These are phyloP conservation scores for Corythoichthys intestinalis DNA, from an alignment of 2,113 vertebrate genomes.

Conservation along the genomic window DNA sequence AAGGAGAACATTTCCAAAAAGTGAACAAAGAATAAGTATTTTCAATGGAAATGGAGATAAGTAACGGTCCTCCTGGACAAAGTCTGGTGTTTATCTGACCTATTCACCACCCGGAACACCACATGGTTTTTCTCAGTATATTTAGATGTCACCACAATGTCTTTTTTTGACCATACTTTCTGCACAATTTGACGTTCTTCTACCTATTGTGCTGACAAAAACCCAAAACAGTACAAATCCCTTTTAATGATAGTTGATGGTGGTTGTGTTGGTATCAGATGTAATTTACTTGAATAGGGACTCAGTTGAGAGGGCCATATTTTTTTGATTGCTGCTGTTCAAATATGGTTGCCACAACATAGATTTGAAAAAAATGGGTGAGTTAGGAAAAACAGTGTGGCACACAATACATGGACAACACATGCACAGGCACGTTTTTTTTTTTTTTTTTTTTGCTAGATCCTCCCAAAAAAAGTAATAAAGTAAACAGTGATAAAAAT, in stretches of 20 bases:
- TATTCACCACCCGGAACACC: background rate
- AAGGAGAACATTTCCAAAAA: background rate
- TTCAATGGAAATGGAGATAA: background rate
- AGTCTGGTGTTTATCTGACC: conserved; percentile 10
- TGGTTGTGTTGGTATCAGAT: conserved; percentile 1
- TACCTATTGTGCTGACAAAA: background rate
- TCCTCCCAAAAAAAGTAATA: conserved; percentile 16
- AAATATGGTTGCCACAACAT: conserved; percentile 64
- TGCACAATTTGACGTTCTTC: background rate
- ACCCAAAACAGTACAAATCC: background rate
- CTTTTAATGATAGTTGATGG: background rate
- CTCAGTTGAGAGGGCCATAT: conserved; percentile 33
- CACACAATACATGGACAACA: conserved; percentile 16
- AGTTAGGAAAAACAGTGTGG: conserved; percentile 34
- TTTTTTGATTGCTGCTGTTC: conserved; percentile 69
- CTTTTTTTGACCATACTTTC: background rate
- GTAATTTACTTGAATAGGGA: conserved; percentile 17
- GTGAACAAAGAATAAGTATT: background rate
- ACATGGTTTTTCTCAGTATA: background rate
- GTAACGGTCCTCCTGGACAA: background rate
- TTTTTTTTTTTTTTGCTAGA: conserved; percentile 12
- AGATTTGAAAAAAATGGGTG: conserved; percentile 39
- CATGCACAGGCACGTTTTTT: conserved; percentile 1
- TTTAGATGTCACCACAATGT: conserved; percentile 2
- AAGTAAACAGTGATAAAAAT: too few species aligned